Evolutionary conservation across 2,113 vertebrate genomes (phyloP), one percentile per base, ranked within the genome.

Genomic region (Argyrosomus japonicus): DNA sequence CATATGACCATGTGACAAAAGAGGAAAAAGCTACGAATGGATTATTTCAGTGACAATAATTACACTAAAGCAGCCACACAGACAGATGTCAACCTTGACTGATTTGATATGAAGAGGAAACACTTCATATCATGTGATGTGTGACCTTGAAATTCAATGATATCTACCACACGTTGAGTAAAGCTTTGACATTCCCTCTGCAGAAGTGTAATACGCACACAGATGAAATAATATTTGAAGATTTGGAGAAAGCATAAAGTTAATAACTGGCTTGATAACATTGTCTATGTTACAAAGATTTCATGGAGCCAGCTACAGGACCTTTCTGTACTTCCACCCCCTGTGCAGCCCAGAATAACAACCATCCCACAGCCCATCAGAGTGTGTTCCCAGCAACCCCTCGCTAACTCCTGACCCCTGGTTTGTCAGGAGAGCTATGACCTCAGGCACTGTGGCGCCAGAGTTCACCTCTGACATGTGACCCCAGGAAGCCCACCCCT

Each of bases 371-470:
- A 51, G 53, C 47, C 68, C 36, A 70, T 51, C 58, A 61, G 63
- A 67, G 57, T 61, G 58, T 36, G 65, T 65, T 89, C 75, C 75
- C 61, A 69, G 69, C n/a, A 57, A 90, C 86, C 89, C 74, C 72
- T 54, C 3, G 29, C 61, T 69, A 77, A 87, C 87, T 89, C 83
- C 74, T 90, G 89, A 90, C 81, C 91, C 27, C 43, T 70, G 77
- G 75, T 76, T 72, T 32, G 82, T 83, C 76, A 80, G 80, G 68
- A 64, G 62, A 82, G 77, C 77, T 23, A 3, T 83, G 82, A 89
- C 88, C 91, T 89, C 84, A 64, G 83, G 88, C 86, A 62, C 48
- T 61, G 77, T 68, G 90, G 88, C 79, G 72, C 90, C 90, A 83
- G 77, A 48, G 65, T 68, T 89, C 81, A 91, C 78, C 87, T 86